These are phyloP conservation scores for Danio kyathit DNA, from an alignment of 2,797 vertebrate species.

Conservation along the genomic window DNA sequence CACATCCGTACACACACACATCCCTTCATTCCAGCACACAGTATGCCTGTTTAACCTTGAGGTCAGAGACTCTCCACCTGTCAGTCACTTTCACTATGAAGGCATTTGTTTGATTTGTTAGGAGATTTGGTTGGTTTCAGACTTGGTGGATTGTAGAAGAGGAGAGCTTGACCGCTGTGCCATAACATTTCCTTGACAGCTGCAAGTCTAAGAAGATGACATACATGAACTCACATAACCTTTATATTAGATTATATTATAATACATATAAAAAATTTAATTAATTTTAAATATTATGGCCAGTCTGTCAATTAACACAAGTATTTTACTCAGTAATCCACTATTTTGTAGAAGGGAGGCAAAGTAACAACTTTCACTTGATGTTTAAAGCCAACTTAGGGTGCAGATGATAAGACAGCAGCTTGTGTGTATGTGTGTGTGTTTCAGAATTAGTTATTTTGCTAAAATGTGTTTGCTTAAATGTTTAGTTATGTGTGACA, in stretches of 20 bases:
- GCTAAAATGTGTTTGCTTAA: not conserved
- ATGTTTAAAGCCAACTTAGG: too few relatives aligned
- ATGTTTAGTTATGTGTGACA: not conserved
- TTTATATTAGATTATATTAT: not conserved
- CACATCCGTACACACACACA: conserved; percentile 35
- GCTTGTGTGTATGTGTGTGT: too few relatives aligned
- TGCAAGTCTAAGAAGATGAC: not conserved
- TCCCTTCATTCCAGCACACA: conserved; percentile 41
- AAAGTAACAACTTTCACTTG: too few relatives aligned
- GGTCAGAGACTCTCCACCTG: conserved; percentile 25
- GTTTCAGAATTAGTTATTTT: not conserved
- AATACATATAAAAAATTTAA: not conserved
- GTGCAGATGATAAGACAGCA: too few relatives aligned
- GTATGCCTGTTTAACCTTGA: conserved; percentile 30
- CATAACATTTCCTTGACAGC: not conserved
- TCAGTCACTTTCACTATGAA: conserved; percentile 34
- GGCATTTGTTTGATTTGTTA: conserved; percentile 39
- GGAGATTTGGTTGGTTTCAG: conserved; percentile 33
- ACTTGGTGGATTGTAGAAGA: conserved; percentile 7
- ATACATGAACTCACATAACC: not conserved
- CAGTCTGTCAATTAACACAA: too few relatives aligned
- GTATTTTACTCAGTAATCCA: too few relatives aligned
- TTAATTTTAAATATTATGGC: too few relatives aligned
- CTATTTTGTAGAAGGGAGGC: too few relatives aligned
- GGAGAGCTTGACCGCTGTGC: not conserved